phyloP scores from a whole-genome alignment of 2,113 vertebrate species.

The Takifugu bimaculatus region DNA sequence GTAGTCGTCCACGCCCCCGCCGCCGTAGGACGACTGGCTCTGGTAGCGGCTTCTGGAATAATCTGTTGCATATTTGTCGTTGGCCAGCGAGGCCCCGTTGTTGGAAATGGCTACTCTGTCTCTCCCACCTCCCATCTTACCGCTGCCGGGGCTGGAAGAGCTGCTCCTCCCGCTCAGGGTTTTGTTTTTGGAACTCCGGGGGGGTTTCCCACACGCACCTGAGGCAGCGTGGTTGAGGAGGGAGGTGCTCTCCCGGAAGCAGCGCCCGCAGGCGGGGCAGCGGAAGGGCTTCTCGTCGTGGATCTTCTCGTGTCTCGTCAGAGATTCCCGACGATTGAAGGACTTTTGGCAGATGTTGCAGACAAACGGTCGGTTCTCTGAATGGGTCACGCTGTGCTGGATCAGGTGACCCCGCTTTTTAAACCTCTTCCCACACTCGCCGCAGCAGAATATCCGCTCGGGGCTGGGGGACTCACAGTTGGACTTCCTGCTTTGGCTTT shows the following conservation, averaged over 20 bases:
- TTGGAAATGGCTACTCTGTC: slow-evolving; percentile 40
- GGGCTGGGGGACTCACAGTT: slow-evolving; percentile 74
- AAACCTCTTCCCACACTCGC: slow-evolving; percentile 88
- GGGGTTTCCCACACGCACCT: slow-evolving; percentile 78
- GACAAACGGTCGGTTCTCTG: slow-evolving; percentile 84
- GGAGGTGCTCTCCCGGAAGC: slow-evolving; percentile 86
- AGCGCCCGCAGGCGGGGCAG: slow-evolving; percentile 85
- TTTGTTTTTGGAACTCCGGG: slow-evolving; percentile 55
- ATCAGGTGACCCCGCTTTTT: slow-evolving; percentile 91
- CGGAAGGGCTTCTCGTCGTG: slow-evolving; percentile 86
- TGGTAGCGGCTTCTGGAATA: slow-evolving; percentile 74
- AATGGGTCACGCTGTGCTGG: slow-evolving; percentile 92
- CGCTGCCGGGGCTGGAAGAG: slow-evolving; percentile 36
- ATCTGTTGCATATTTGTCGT: slow-evolving; percentile 67
- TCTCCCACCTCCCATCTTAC: slow-evolving; percentile 54
- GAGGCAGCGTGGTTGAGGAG: slow-evolving; percentile 88
- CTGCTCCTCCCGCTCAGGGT: neutral
- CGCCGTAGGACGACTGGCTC: slow-evolving; percentile 61
- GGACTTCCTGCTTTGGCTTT: slow-evolving; percentile 60
- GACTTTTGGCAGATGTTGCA: slow-evolving; percentile 85
- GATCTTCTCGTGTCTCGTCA: slow-evolving; percentile 89
- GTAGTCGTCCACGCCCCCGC: slow-evolving; percentile 66
- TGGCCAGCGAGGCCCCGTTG: slow-evolving; percentile 32
- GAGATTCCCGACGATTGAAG: slow-evolving; percentile 89
- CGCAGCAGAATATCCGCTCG: slow-evolving; percentile 78